A percentile compares a stretch with the other conserved stretches of the same genome.
Conservation (phyloP, 2,113 vertebrate species). For the Laterallus jamaicensis region DNA sequence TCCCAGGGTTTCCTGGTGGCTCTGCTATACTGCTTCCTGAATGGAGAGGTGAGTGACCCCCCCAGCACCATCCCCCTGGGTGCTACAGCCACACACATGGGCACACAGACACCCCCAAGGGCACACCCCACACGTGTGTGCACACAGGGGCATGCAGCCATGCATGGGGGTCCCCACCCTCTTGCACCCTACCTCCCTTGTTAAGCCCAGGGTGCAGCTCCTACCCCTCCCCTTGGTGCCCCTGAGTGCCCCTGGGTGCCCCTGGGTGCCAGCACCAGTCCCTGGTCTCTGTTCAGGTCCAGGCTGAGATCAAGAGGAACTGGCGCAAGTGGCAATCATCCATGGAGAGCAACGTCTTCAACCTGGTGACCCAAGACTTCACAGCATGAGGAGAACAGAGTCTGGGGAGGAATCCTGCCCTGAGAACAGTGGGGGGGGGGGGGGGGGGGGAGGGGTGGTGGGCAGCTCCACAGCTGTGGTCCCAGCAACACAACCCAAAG, state of each 20-base stretch:
- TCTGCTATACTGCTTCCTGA: constrained; percentile 73
- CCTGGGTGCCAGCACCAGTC: not conserved
- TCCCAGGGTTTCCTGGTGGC: constrained; percentile 70
- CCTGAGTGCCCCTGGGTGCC: not conserved
- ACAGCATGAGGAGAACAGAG: not conserved
- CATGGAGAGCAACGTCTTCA: constrained; percentile 66
- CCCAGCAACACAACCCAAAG: not conserved
- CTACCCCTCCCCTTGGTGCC: fast-evolving
- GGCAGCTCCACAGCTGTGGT: fast-evolving
- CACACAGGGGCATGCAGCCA: fast-evolving
- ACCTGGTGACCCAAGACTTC: constrained; percentile 71
- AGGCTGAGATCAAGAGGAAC: constrained; percentile 69
- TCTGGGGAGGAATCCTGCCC: not conserved
- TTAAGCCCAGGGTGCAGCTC: not conserved
- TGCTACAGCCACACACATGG: not conserved
- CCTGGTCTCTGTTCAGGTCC: constrained; percentile 42
- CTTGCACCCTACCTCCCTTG: not conserved
- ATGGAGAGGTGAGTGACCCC: constrained; percentile 58
- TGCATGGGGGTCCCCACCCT: not conserved
- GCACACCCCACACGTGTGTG: not conserved
- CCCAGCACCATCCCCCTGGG: not conserved
- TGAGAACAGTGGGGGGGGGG: fast-evolving
- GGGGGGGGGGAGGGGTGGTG: not conserved
- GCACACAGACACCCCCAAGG: not conserved
- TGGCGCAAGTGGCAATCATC: constrained; percentile 55